Conservation (phyloP, 2,797 vertebrate species). For the Sebastes hopkinsi region DNA sequence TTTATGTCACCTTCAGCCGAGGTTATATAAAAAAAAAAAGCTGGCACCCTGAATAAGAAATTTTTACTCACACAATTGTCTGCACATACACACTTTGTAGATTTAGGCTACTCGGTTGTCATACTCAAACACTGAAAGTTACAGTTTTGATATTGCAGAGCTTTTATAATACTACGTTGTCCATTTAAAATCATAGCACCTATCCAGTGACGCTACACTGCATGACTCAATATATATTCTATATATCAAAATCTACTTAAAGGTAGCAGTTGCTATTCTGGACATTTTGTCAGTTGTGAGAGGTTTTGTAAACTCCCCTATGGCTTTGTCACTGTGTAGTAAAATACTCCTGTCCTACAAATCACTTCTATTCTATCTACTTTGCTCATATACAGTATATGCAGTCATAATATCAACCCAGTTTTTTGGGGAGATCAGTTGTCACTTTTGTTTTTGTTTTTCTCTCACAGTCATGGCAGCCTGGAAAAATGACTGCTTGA, state of each 20-base stretch:
- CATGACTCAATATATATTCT: neutral
- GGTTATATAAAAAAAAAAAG: conserved; percentile 63
- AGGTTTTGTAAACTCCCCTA: neutral
- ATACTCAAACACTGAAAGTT: conserved; percentile 2
- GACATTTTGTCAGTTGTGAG: neutral
- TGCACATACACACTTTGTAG: neutral
- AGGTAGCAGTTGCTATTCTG: neutral
- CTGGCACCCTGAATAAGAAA: conserved; percentile 51
- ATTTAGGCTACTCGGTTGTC: neutral
- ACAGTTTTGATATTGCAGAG: neutral
- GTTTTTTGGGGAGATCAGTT: neutral
- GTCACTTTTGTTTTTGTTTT: conserved; percentile 10
- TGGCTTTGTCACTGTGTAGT: neutral
- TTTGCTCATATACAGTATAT: neutral
- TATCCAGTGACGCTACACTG: neutral
- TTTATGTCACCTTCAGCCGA: conserved; percentile 84
- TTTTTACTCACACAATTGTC: neutral
- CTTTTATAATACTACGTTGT: neutral
- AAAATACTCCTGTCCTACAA: neutral
- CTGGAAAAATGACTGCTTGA: neutral
- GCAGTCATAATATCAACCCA: neutral
- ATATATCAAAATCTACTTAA: neutral
- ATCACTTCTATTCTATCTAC: neutral
- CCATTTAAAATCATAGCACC: neutral
- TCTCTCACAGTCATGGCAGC: neutral